Evolutionary conservation across 2,888 invertebrate genomes (phyloP).

Genomic region (Plutella xylostella): DNA sequence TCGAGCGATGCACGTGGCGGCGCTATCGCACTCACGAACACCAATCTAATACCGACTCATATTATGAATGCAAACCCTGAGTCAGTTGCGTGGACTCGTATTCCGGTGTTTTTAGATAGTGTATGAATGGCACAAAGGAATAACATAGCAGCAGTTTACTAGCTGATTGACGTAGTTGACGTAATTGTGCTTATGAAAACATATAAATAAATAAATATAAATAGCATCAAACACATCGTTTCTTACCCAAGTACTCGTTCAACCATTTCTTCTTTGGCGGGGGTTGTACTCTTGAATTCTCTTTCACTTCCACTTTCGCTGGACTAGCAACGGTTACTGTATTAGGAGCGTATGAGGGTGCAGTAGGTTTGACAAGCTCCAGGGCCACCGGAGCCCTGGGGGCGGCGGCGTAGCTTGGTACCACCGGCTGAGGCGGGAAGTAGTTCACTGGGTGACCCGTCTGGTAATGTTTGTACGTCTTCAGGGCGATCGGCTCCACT

Average conservation of each 20-base stretch:
- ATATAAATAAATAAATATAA: neutral
- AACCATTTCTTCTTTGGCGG: slow-evolving; percentile 84
- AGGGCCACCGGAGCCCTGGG: slow-evolving; percentile 22
- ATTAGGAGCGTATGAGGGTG: slow-evolving; percentile 25
- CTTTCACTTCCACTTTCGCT: slow-evolving; percentile 32
- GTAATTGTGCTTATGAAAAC: neutral
- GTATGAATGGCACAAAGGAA: too few relatives aligned
- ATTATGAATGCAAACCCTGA: too few relatives aligned
- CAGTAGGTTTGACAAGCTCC: slow-evolving; percentile 30
- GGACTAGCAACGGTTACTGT: slow-evolving; percentile 31
- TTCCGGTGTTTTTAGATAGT: too few relatives aligned
- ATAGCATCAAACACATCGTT: neutral
- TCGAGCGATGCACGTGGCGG: slow-evolving; percentile 30
- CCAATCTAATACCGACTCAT: too few relatives aligned
- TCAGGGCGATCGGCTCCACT: slow-evolving; percentile 49
- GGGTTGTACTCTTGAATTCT: slow-evolving; percentile 31
- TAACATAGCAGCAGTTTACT: too few relatives aligned
- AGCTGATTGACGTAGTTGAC: too few relatives aligned
- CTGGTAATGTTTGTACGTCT: slow-evolving; percentile 43
- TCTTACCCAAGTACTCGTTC: slow-evolving; percentile 66
- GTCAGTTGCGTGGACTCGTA: too few relatives aligned
- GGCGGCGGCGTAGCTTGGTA: slow-evolving; percentile 30
- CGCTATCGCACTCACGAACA: neutral
- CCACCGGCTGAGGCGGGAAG: slow-evolving; percentile 33
- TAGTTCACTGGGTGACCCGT: slow-evolving; percentile 34